Percentiles rank a stretch among this genome's conserved stretches.
These are phyloP conservation scores for Leptinotarsa defecta DNA, from an alignment of 1,140 invertebrate genomes.

Conservation along the genomic window DNA sequence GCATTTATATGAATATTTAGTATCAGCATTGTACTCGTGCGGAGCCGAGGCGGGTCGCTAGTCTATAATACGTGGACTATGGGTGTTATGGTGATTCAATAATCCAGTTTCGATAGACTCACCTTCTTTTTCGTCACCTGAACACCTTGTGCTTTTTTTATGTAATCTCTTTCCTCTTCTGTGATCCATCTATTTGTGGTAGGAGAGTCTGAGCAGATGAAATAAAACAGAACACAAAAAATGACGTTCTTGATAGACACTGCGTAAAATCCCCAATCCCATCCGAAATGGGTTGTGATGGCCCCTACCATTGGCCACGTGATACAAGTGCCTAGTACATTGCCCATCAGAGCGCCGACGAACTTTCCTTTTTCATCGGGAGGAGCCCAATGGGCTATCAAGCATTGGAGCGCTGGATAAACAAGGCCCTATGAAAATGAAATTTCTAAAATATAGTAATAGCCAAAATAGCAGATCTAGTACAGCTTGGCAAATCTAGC, in stretches of 20 bases:
- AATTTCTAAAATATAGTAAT: not conserved
- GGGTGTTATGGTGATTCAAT: no score
- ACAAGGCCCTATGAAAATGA: slow-evolving; percentile 65
- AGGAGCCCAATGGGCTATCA: slow-evolving; percentile 75
- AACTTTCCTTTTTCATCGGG: slow-evolving; percentile 68
- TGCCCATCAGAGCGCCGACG: slow-evolving; percentile 72
- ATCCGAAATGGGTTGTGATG: slow-evolving; percentile 68
- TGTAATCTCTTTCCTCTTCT: slow-evolving; percentile 75
- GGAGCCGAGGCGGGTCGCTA: no score
- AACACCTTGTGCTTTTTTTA: slow-evolving; percentile 66
- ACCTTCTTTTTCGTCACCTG: slow-evolving; percentile 61
- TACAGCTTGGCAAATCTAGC: no score
- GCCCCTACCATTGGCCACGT: slow-evolving; percentile 73
- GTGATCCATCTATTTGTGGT: slow-evolving; percentile 76
- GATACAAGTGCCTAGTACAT: slow-evolving; percentile 77
- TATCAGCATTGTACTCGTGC: no score
- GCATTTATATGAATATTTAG: no score
- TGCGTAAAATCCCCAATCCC: slow-evolving; percentile 62
- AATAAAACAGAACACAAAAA: slow-evolving; percentile 28
- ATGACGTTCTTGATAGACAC: slow-evolving; percentile 29
- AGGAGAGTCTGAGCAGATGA: slow-evolving; percentile 71
- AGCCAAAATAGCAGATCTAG: no score
- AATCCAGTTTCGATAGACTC: slow-evolving; percentile 9
- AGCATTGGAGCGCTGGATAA: slow-evolving; percentile 71
- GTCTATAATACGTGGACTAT: no score